phyloP scores from a whole-genome alignment of 2,888 invertebrate species.

The Bellardia bayeri region DNA sequence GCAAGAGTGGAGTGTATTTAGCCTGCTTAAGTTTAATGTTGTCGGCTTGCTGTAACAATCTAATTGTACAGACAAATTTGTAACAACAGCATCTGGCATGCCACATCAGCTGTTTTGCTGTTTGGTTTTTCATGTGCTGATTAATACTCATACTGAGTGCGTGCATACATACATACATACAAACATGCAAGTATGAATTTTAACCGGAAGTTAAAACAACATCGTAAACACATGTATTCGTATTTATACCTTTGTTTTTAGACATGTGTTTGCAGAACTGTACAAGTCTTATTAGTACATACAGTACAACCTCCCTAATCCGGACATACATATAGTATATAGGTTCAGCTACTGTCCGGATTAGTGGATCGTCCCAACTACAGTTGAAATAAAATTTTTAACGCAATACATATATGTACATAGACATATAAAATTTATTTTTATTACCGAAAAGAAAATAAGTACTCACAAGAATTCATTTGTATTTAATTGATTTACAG shows the following conservation, averaged over 20 bases:
- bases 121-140: neutral
- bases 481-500: no score
- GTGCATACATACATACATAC: neutral
- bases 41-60: constrained; percentile 4
- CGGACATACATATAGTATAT: no score
- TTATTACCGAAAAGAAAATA: no score
- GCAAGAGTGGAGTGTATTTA: neutral
- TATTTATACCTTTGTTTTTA: neutral
- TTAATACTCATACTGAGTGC: constrained; percentile 10
- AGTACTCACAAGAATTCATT: no score
- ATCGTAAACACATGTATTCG: neutral
- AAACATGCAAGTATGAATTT: constrained; percentile 7
- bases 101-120: constrained; percentile 27
- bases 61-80: constrained; percentile 26
- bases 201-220: constrained; percentile 54
- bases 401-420: no score
- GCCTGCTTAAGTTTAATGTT: constrained; percentile 3
- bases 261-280: neutral
- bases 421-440: no score
- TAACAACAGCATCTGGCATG: constrained; percentile 44
- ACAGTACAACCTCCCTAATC: no score
- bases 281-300: constrained; percentile 8
- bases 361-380: no score
- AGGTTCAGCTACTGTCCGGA: no score
- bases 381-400: no score